Evolutionary conservation across 1,140 invertebrate genomes (phyloP), one percentile per base, ranked within the genome.

Genomic region (Sycobia sp.): DNA sequence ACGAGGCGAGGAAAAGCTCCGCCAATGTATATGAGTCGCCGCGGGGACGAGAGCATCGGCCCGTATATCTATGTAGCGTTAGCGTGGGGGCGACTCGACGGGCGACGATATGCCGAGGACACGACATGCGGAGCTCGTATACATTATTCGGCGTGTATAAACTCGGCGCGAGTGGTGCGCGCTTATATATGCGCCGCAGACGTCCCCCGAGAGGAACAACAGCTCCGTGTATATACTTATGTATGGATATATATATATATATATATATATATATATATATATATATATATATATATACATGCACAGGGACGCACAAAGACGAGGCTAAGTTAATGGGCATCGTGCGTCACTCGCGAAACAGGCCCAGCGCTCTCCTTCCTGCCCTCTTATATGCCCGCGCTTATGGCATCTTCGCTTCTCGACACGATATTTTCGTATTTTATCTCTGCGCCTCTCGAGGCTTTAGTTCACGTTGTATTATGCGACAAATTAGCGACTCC

Each of bases 1-100:
- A 49, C 44, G 44, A 49, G 44, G 56, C 44, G 44, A n/a, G 32
- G 44, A 58, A 58, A 60, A 60, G 47, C 56, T 58, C 43, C n/a
- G n/a, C n/a, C n/a, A n/a, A n/a, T n/a, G n/a, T n/a, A n/a, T n/a
- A n/a, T n/a, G n/a, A n/a, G n/a, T n/a, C n/a, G n/a, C n/a, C n/a
- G n/a, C n/a, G n/a, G n/a, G n/a, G n/a, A n/a, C n/a, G n/a, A n/a
- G n/a, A n/a, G n/a, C n/a, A n/a, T n/a, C n/a, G n/a, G n/a, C n/a
- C n/a, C n/a, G n/a, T n/a, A n/a, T n/a, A n/a, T n/a, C n/a, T n/a
- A n/a, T n/a, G n/a, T n/a, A n/a, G n/a, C n/a, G n/a, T n/a, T n/a
- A n/a, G n/a, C n/a, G n/a, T n/a, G n/a, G n/a, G n/a, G n/a, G n/a
- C n/a, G n/a, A n/a, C n/a, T n/a, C n/a, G n/a, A n/a, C n/a, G n/a